Evolutionary conservation across 2,113 vertebrate genomes (phyloP), one percentile per base, ranked within the genome.

Genomic region (Camarhynchus parvulus): DNA sequence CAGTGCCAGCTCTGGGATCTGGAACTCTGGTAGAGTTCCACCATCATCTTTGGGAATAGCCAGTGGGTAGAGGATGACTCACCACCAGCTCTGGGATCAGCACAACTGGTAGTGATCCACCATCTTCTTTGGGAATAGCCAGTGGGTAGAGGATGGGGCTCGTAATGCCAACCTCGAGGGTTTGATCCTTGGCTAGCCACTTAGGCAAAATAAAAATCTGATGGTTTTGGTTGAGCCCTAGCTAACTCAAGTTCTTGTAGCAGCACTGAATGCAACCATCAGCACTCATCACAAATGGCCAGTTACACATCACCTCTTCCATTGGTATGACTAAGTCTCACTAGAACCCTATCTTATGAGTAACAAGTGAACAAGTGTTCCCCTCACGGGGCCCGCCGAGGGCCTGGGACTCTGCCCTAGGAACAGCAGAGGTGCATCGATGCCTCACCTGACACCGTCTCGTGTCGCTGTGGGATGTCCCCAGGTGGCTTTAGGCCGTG

Each of bases 391-490:
- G 10, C 1, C 50, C 7, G 20, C 22, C 2, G 23, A 33, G 16
- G 31, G 18, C 9, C 7, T 8, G 6, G 15, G 7, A 27, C 53
- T 27, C 4, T 20, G 25, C 13, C 37, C 37, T 3, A 27, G 3
- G 17, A 53, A 10, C 16, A 24, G 33, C 11, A 6, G 7, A 39
- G 23, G 6, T 7, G 61, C 5, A 12, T 37, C 8, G 21, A 1
- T 3, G 39, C 33, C 96, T 95, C 95, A 98, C 98, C 99, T 98
- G 96, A 14, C 98, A 98, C 58, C 95, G 96, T 95, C 98, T 97
- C 31, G 97, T 96, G 94, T 98, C 96, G n/a, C 98, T 98, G 19
- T 95, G 98, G 98, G 11, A 97, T 98, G 77, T 97, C 42, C 20
- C 7, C 47, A 5, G 23, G 1, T 7, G 19, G 10, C 10, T 20